Base-by-base conservation (phyloP, 2,888 invertebrate species). In the Temnothorax unifasciatus region DNA sequence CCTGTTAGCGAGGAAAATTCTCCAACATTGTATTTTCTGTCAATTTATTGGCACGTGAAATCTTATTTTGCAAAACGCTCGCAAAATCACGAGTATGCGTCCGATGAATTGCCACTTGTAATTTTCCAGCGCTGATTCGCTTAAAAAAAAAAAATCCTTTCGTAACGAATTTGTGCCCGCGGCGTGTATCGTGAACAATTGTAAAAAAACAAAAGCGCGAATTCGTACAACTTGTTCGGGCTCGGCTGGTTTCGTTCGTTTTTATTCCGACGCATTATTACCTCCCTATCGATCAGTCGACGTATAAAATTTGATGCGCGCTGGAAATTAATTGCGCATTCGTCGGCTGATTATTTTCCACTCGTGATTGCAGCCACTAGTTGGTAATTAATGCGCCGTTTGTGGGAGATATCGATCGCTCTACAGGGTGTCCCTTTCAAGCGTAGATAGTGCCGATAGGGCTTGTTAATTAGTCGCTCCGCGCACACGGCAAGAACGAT, bases 341-440 rank as follows among this genome's bases (percentile, higher is more conserved):
- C 86, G 86, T 84, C 86, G 86, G 52, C 79, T 82, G 89, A 89
- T 88, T 89, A 86, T 86, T 88, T 81, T 83, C 83, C 83, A 82
- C 74, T 63, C 84, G 82, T 83, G 86, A 88, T 88, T 84, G 88
- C 85, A 87, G 75, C 81, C 87, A 85, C 79, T 52, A 73, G 87
- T 81, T 83, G 73, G 73, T 87, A 87, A 89, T 89, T 88, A 90
- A 90, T 88, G 89, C 86, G 54, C 81, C 89, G 83, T 69, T 84
- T 69, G 87, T 61, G 87, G 81, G 64, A 76, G 87, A 85, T 88
- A 87, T 85, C 88, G 87, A 92, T 92, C 90, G 88, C 82, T 83
- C 77, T 87, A 87, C 90, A 81, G 86, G 88, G 87, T 87, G 89
- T 87, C 88, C 21, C 82, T 79, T 85, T 64, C 57, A n/a, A 47